Percentiles rank a stretch among this genome's conserved stretches.
Evolutionary conservation across 2,888 invertebrate species (phyloP).

Genomic region (Cantharis rufa): DNA sequence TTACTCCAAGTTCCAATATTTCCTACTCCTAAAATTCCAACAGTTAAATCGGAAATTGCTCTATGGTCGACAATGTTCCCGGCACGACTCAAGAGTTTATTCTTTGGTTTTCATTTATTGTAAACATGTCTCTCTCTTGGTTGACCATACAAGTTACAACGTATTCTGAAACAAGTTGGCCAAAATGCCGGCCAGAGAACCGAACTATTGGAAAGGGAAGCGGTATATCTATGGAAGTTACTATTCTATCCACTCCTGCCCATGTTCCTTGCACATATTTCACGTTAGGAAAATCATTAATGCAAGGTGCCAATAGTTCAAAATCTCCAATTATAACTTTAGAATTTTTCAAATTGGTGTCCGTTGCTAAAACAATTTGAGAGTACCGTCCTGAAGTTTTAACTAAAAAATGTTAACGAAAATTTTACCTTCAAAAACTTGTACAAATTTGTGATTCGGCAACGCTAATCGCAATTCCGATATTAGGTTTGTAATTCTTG

Average conservation of each 20-base stretch:
- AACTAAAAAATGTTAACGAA: neutral
- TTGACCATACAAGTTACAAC: conserved; percentile 57
- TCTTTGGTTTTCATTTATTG: conserved; percentile 50
- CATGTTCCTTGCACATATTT: conserved; percentile 59
- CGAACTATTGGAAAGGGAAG: conserved; percentile 48
- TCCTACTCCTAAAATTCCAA: conserved; percentile 62
- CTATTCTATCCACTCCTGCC: conserved; percentile 54
- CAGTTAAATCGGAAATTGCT: conserved; percentile 55
- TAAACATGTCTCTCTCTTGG: conserved; percentile 54
- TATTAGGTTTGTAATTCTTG: conserved; percentile 41
- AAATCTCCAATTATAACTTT: conserved; percentile 55
- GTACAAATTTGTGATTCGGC: conserved; percentile 43
- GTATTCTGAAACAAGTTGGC: conserved; percentile 59
- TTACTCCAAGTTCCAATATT: conserved; percentile 59
- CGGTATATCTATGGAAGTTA: conserved; percentile 40
- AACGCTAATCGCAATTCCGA: conserved; percentile 41
- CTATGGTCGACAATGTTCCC: conserved; percentile 51
- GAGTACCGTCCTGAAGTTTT: neutral
- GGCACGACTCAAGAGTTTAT: conserved; percentile 46
- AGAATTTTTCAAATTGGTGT: conserved; percentile 43
- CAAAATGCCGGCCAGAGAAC: conserved; percentile 56
- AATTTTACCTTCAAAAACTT: conserved; percentile 44
- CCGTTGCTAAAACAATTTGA: neutral
- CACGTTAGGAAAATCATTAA: conserved; percentile 49
- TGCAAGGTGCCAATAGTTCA: conserved; percentile 50